Evolutionary conservation across 1,140 invertebrate genomes (phyloP).

Genomic region (Diploscapter pachys): DNA sequence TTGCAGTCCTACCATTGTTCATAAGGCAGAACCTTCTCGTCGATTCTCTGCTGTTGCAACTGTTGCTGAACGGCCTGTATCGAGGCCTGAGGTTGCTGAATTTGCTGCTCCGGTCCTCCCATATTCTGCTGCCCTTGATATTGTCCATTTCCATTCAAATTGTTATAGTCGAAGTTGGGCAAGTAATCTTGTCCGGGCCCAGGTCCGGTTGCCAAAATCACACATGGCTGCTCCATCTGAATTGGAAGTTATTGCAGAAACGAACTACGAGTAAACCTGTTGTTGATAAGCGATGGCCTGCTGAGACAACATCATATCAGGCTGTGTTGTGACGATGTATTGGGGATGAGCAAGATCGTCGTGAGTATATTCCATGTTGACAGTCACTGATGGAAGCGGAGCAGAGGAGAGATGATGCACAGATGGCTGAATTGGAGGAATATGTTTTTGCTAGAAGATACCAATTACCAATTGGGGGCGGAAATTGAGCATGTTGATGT

Average conservation of each 20-base stretch:
- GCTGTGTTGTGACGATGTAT: conserved; percentile 22
- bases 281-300: conserved; percentile 17
- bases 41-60: background rate
- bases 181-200: conserved; percentile 31
- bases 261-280: conserved; percentile 7
- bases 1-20: conserved; percentile 24
- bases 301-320: conserved; percentile 22
- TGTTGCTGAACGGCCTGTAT: conserved; percentile 5
- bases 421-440: conserved; percentile 26
- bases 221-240: conserved; percentile 19
- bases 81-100: background rate
- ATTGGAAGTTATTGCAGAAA: conserved; percentile 4
- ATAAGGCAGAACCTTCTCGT: conserved; percentile 24
- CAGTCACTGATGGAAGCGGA: conserved; percentile 28
- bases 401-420: conserved; percentile 31
- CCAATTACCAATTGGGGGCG: conserved; percentile 7
- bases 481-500: conserved; percentile 9
- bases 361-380: conserved; percentile 23
- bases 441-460: background rate
- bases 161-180: conserved; percentile 39
- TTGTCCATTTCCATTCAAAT: conserved; percentile 9
- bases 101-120: background rate
- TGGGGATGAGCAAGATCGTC: conserved; percentile 18
- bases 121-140: conserved; percentile 8
- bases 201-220: conserved; percentile 22